A percentile compares a stretch with the other conserved stretches of the same genome.
Evolutionary conservation across 2,888 invertebrate species (phyloP).

Genomic region (Suillia variegata): DNA sequence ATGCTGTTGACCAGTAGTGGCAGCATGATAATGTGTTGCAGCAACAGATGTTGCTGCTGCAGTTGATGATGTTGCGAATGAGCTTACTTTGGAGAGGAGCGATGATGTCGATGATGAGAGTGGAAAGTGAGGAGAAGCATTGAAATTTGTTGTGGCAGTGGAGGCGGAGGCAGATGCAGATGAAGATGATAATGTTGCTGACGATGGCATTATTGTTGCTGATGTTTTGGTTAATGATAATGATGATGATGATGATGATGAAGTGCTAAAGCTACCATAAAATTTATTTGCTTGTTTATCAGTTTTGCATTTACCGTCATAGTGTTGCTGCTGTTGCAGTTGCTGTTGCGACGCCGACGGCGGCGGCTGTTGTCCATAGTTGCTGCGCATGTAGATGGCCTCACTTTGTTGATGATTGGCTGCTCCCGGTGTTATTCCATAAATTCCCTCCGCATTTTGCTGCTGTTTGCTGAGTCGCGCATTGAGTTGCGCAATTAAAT

Average conservation of each 20-base stretch:
- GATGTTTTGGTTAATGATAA: constrained; percentile 30
- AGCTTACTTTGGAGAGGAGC: constrained; percentile 55
- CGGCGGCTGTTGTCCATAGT: constrained; percentile 36
- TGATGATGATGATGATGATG: constrained; percentile 35
- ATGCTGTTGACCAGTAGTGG: too few relatives aligned
- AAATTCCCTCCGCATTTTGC: constrained; percentile 48
- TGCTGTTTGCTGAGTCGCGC: constrained; percentile 57
- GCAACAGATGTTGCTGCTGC: constrained; percentile 32
- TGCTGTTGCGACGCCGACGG: constrained; percentile 32
- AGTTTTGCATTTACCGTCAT: constrained; percentile 60
- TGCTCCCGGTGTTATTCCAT: constrained; percentile 45
- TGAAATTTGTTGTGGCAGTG: constrained; percentile 42
- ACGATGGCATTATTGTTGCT: constrained; percentile 50
- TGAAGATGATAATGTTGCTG: constrained; percentile 47
- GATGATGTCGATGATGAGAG: constrained; percentile 57
- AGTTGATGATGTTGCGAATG: constrained; percentile 37
- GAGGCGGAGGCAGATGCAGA: constrained; percentile 41
- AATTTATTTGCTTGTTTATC: constrained; percentile 54
- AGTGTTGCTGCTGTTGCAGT: constrained; percentile 54
- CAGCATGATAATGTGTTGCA: constrained; percentile 41
- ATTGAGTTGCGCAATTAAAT: constrained; percentile 61
- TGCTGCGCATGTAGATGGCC: constrained; percentile 44
- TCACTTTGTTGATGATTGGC: constrained; percentile 45
- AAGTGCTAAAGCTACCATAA: constrained; percentile 59
- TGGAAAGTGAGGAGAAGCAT: constrained; percentile 56